Evolutionary conservation across 2,113 vertebrate genomes (phyloP), one percentile per base, ranked within the genome.

Genomic region (Colossoma macropomum): DNA sequence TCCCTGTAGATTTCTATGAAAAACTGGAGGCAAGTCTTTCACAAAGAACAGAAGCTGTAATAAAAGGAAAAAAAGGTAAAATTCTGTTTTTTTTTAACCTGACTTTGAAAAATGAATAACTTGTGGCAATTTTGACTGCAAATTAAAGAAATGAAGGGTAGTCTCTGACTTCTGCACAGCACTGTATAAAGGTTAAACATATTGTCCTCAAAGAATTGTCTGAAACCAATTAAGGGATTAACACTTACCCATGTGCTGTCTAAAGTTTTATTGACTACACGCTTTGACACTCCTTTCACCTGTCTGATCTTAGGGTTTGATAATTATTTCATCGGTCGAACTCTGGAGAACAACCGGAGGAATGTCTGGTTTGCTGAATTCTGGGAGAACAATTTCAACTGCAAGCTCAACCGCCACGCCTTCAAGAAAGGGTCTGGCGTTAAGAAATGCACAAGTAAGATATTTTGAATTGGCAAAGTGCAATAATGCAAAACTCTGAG

Each of bases 391-490:
- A 94, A 95, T 89, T 98, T 98, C 89, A 96, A 91, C 87, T 98
- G 97, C 90, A 97, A 95, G 81, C 94, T 98, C 86, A 96, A 93
- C 86, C 92, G 94, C 8, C 95, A 95, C 1, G 94, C 86, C 21
- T 85, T 89, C 88, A 94, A 94, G 77, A 89, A 94, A 77, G 96
- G 93, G 0, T 94, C 93, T 0, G 89, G 93, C 0, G 82, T 92
- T n/a, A 95, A 96, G 85, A 97, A 97, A 78, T 97, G 96, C 92
- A 98, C 97, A 83, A 97, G 97, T 97, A 95, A 92, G 93, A 85
- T 2, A 79, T 76, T 81, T 45, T 86, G n/a, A 38, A 73, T 16
- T 73, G 62, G 75, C 63, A 77, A 79, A 41, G 70, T n/a, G 45
- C 30, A 74, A 32, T 77, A 60, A 45, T 82, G 81, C 62, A 48